Evolutionary conservation across 23 tunicate genomes (phyloP), one percentile per base, ranked within the genome.

Genomic region (Halocynthia aurantium): DNA sequence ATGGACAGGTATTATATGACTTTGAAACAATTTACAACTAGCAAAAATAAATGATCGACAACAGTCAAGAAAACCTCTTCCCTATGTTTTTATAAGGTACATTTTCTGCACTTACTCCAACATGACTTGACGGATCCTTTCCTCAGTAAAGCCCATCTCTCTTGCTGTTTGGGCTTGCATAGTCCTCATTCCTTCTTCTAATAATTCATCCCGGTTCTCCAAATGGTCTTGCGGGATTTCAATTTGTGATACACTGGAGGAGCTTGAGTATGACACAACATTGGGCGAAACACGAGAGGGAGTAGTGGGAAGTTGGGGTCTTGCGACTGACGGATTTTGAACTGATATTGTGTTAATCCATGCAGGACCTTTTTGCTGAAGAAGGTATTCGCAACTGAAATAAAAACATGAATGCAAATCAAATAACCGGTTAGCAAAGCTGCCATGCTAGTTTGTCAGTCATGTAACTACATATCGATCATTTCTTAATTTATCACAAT

Each of bases 121-220:
- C 52, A 66, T 13, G 21, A 53, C 76, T 53, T 31, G 18, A 13
- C 83, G 53, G n/a, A 80, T 80, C 9, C 21, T 12, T 18, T 17
- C 12, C 15, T 80, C 83, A 54, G 20, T 22, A 54, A 80, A 80
- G 13, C 83, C 83, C 83, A 80, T 80, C 62, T 6, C 60, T 50
- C 73, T 53, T 68, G 75, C 83, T 17, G n/a, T 5, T 10, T 52
- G 52, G 22, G 69, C 83, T 7, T 55, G 51, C 0, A 13, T 20
- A 8, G 76, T 68, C 55, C 9, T 52, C 58, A 19, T 52, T 53
- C 56, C 67, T 55, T 80, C 75, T n/a, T 80, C 53, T 49, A 65
- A 65, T 15, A 65, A 65, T 10, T 49, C 10, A 9, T 65, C 49
- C 6, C 31, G 70, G 31, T 31, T 31, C 44, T 31, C 44, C 44